A percentile compares a stretch with the other conserved stretches of the same genome.
These are phyloP conservation scores for Erinaceus europaeus DNA, from an alignment of 2,113 vertebrate species.

Conservation along the genomic window DNA sequence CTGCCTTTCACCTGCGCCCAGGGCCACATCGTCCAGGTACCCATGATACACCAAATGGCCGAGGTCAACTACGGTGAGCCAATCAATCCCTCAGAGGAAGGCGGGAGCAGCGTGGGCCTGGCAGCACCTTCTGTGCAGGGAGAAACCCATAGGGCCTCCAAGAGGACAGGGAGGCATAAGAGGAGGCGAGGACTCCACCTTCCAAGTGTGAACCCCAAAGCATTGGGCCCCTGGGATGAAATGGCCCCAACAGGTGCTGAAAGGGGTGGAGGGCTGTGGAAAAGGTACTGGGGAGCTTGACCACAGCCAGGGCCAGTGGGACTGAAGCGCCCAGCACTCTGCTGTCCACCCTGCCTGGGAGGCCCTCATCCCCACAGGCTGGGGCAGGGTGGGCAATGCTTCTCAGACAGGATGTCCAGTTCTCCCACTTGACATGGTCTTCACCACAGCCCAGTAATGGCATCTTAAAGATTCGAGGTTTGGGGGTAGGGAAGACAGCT, in stretches of 20 bases:
- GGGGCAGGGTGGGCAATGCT: not conserved
- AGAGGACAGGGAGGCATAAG: too few relatives aligned
- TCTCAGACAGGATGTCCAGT: not conserved
- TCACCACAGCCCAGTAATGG: too few relatives aligned
- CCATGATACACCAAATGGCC: constrained; percentile 91
- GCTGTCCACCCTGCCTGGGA: not conserved
- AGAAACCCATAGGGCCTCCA: too few relatives aligned
- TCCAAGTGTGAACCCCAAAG: too few relatives aligned
- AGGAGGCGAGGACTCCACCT: too few relatives aligned
- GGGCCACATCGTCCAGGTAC: constrained; percentile 86
- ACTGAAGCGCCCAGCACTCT: not conserved
- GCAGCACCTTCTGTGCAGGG: too few relatives aligned
- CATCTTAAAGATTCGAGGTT: too few relatives aligned
- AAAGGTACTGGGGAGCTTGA: not conserved
- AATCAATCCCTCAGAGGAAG: not conserved
- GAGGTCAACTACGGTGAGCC: constrained; percentile 91
- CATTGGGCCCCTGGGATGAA: too few relatives aligned
- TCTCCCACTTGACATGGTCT: not conserved
- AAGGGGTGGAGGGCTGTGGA: not conserved
- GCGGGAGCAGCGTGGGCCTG: too few relatives aligned
- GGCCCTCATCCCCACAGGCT: not conserved
- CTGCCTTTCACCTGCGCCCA: constrained; percentile 86
- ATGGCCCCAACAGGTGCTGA: too few relatives aligned
- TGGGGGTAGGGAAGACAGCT: too few relatives aligned
- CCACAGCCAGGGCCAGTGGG: not conserved